phyloP scores from a whole-genome alignment of 2,113 vertebrate genomes.

The Scortum barcoo region DNA sequence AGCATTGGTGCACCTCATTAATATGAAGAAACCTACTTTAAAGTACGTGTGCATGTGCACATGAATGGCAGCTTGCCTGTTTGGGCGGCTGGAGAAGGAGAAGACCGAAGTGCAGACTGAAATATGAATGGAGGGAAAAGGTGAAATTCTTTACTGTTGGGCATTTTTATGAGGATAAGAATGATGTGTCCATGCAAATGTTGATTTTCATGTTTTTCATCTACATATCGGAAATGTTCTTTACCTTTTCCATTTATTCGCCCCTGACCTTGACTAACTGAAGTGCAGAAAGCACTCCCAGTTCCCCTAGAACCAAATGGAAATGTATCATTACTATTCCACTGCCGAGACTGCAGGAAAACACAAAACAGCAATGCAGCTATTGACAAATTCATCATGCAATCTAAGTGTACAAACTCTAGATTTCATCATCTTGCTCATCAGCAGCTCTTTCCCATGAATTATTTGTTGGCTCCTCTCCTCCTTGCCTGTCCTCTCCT shows the following conservation, averaged over 20 bases:
- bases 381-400: conserved; percentile 79
- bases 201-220: conserved; percentile 62
- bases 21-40: conserved; percentile 31
- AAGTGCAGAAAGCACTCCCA: conserved; percentile 18
- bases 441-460: conserved; percentile 79
- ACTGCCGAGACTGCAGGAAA: conserved; percentile 35
- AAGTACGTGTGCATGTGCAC: conserved; percentile 11
- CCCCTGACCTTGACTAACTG: conserved; percentile 69
- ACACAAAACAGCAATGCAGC: conserved; percentile 65
- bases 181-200: conserved; percentile 46
- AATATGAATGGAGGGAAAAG: conserved; percentile 41
- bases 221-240: conserved; percentile 52
- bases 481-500: conserved; percentile 72
- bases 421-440: conserved; percentile 82
- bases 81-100: conserved; percentile 1
- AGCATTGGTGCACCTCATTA: conserved; percentile 39
- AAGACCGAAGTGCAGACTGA: background rate
- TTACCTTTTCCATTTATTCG: conserved; percentile 54
- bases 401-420: conserved; percentile 71
- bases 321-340: conserved; percentile 73
- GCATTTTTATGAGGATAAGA: conserved; percentile 51
- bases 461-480: conserved; percentile 78
- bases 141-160: conserved; percentile 19
- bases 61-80: conserved; percentile 21
- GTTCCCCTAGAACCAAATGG: conserved; percentile 51